Evolutionary conservation across 2,888 invertebrate species (phyloP), one percentile per base, ranked within the genome.

Genomic region (Eupeodes luniger): DNA sequence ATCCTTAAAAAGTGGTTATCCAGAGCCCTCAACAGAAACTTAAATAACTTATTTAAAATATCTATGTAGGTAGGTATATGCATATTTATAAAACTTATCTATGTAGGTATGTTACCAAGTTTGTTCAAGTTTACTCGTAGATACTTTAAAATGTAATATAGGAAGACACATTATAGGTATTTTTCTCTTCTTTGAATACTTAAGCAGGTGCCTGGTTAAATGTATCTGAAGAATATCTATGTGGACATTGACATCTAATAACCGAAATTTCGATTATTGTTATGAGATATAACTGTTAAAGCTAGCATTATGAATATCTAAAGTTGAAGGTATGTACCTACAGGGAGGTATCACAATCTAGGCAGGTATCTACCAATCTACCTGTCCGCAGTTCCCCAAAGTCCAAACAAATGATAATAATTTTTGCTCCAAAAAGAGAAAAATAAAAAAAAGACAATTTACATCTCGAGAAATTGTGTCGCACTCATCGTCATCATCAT

Each of bases 401-500:
- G 47, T 11, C 59, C 72, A 64, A 66, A 59, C 27, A 64, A 70
- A 59, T 51, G 57, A 75, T 67, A 64, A 79, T 87, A 74, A 69
- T 78, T 70, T 87, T 82, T 76, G 79, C 79, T 76, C 79, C 64
- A 47, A 80, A 79, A 85, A 67, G 34, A 62, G 11, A 16, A 16
- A 47, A 34, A 27, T 5, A 78, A 81, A 72, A 51, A 75, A 10
- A 40, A 66, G 16, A 69, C 49, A 70, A 70, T 66, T 49, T 77
- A 66, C 51, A 81, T 51, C 70, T 72, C 61, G 47, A 59, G 85
- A 85, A 85, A 85, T 74, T 85, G 77, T 85, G 85, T 81, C 81
- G 70, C 47, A 66, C 66, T 40, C 40, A 40, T 81, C 81, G 70
- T 27, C 49, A 49, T 40, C 40, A 40, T 49, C 66, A 75, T 81